Evolutionary conservation across 1,140 invertebrate species (phyloP).

Genomic region (Aplysia californica): DNA sequence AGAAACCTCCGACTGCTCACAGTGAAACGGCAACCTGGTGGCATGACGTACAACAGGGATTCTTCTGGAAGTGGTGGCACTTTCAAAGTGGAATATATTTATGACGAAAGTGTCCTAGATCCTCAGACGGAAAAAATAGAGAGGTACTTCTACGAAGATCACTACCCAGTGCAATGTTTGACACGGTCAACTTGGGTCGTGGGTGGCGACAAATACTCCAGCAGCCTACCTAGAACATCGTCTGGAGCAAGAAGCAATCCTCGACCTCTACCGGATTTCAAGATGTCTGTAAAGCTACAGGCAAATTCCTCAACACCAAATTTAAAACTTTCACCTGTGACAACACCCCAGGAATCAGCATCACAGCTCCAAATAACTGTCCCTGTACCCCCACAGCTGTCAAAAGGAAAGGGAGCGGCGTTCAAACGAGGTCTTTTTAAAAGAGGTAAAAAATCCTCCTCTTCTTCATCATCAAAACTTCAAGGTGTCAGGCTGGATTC

Average conservation of each 20-base stretch:
- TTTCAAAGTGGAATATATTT: slow-evolving; percentile 58
- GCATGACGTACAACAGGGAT: not conserved
- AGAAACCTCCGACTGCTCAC: not conserved
- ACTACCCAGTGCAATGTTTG: slow-evolving; percentile 29
- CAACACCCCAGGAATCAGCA: too few species aligned
- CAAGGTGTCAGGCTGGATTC: not conserved
- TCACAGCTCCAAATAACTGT: too few species aligned
- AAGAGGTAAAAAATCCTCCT: not conserved
- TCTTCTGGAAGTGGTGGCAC: slow-evolving; percentile 43
- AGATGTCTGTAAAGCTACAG: not conserved
- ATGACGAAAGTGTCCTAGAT: slow-evolving; percentile 62
- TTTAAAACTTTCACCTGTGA: too few species aligned
- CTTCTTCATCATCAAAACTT: not conserved
- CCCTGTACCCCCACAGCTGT: too few species aligned
- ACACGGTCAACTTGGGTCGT: slow-evolving; percentile 3
- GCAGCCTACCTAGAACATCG: not conserved
- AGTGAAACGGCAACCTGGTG: not conserved
- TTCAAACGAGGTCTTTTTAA: slow-evolving; percentile 2
- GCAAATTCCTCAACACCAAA: slow-evolving; percentile 2
- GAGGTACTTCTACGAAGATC: slow-evolving; percentile 59
- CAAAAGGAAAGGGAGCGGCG: too few species aligned
- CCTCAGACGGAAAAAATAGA: slow-evolving; percentile 60
- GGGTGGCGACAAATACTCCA: not conserved
- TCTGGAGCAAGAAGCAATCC: not conserved
- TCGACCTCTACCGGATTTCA: not conserved